Evolutionary conservation across 2,113 vertebrate genomes (phyloP), one percentile per base, ranked within the genome.

Genomic region (Phylloscopus trochiloides): DNA sequence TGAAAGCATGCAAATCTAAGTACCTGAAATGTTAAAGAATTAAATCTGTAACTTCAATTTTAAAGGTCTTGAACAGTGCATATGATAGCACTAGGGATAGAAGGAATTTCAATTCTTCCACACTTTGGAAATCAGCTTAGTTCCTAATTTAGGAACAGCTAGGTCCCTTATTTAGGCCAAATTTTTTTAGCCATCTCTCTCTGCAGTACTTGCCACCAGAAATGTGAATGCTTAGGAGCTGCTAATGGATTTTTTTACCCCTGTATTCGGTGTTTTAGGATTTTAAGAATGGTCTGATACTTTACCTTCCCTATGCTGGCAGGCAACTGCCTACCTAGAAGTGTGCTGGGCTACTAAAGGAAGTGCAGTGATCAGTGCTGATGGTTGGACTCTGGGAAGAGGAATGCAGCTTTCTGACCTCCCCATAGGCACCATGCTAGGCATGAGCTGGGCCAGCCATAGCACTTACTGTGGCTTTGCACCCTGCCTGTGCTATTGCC

Each of bases 391-490:
- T 8, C 24, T 3, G 1, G 8, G 40, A 54, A 76, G 9, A 1
- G 10, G 29, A 36, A 47, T 58, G 31, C 36, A 92, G 36, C 5
- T 24, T 72, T 50, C 32, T 50, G 43, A 22, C n/a, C 40, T 52
- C 25, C 14, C 16, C 4, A 2, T 0, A 21, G 59, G 14, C 3
- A 1, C 25, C 19, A 26, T 3, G 4, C 20, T 20, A 14, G 1
- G 1, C 1, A 1, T 7, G 11, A 80, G 10, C 38, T 3, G 3
- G 16, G 20, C 14, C 24, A 80, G 29, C 7, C 3, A 2, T 5
- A 0, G 2, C 0, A 0, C 19, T 86, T 7, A 0, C 40, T 29
- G 25, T 58, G 59, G 32, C 28, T 79, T 85, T 71, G 45, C 20
- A 73, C 20, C 15, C 29, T 3, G 2, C 57, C 38, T 42, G 3